Percentiles rank a stretch among this genome's conserved stretches.
phyloP scores from a whole-genome alignment of 2,113 vertebrate species.

The Plestiodon gilberti region DNA sequence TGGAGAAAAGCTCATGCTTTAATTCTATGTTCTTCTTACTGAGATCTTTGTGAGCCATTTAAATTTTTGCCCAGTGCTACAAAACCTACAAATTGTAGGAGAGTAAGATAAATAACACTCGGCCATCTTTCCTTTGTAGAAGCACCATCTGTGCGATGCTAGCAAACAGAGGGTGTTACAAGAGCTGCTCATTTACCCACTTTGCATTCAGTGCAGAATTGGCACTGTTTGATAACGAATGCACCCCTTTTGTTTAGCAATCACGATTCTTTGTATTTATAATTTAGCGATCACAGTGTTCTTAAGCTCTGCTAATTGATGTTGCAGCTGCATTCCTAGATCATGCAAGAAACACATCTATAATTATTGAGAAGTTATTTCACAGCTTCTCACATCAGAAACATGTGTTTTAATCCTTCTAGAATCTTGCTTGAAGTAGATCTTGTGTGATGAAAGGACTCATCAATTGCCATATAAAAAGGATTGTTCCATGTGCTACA shows the following conservation, averaged over 20 bases:
- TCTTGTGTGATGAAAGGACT: neutral
- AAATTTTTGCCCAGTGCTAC: conserved; percentile 16
- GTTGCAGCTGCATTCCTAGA: conserved; percentile 50
- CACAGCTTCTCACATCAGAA: neutral
- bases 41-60: conserved; percentile 24
- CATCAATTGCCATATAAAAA: neutral
- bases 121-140: conserved; percentile 21
- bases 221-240: conserved; percentile 22
- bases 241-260: conserved; percentile 31
- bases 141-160: conserved; percentile 30
- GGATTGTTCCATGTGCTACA: neutral
- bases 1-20: neutral
- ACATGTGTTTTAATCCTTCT: neutral
- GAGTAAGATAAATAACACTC: conserved; percentile 42
- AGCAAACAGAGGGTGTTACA: neutral
- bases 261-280: conserved; percentile 23
- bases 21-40: neutral
- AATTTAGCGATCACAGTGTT: conserved; percentile 15
- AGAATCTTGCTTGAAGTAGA: neutral
- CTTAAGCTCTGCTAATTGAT: conserved; percentile 29
- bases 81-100: conserved; percentile 1
- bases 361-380: neutral
- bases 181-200: conserved; percentile 31
- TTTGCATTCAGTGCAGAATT: neutral
- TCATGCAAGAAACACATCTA: conserved; percentile 24